These are phyloP conservation scores for Drosophila trapezifrons DNA, from an alignment of 1,140 invertebrate genomes.

Conservation along the genomic window DNA sequence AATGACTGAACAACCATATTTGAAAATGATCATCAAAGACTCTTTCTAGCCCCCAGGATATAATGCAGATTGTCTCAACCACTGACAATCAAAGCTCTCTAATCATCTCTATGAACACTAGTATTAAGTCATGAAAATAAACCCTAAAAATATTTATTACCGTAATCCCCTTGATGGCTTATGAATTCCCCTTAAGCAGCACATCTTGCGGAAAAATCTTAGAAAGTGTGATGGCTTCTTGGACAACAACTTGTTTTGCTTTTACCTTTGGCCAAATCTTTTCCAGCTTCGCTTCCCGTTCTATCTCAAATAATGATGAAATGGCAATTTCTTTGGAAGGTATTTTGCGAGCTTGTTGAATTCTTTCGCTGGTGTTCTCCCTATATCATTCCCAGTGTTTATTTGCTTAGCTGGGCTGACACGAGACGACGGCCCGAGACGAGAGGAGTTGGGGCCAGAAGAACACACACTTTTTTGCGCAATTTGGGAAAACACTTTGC, in stretches of 20 bases:
- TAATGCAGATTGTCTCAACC: not conserved
- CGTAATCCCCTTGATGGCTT: not conserved
- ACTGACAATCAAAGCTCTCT: not conserved
- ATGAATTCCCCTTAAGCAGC: conserved; percentile 12
- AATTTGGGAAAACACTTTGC: conserved; percentile 55
- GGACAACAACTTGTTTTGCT: conserved; percentile 11
- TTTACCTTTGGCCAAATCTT: conserved; percentile 39
- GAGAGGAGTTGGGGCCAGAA: not conserved
- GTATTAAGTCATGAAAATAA: conserved; percentile 25
- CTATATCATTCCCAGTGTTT: conserved; percentile 44
- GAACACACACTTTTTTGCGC: conserved; percentile 60
- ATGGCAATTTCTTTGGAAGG: conserved; percentile 71
- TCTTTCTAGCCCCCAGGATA: not conserved
- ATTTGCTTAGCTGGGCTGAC: conserved; percentile 72
- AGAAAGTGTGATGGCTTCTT: conserved; percentile 14
- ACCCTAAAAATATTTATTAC: conserved; percentile 28
- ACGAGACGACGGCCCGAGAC: conserved; percentile 15
- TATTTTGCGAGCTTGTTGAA: conserved; percentile 21
- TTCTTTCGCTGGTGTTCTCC: conserved; percentile 11
- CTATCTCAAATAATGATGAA: conserved; percentile 57
- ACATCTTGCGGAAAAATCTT: conserved; percentile 9
- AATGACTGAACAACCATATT: not conserved
- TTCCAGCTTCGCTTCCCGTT: conserved; percentile 14
- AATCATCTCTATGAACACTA: not conserved
- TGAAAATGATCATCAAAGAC: not conserved